phyloP scores from a whole-genome alignment of 2,888 invertebrate species.

The Aricia artaxerxes region DNA sequence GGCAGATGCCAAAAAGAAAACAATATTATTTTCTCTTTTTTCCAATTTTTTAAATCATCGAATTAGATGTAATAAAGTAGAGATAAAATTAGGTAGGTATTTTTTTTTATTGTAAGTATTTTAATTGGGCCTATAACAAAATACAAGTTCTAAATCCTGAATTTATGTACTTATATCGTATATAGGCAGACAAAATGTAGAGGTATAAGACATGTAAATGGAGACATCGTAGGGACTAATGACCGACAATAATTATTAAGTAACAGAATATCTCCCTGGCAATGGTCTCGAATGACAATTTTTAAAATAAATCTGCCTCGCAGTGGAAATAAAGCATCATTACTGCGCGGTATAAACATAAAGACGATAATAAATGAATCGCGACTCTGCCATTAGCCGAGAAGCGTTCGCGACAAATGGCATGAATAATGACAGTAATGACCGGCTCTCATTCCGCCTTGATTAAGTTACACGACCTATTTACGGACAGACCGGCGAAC shows the following conservation, averaged over 20 bases:
- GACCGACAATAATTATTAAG: neutral
- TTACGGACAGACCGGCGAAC: neutral
- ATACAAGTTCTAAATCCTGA: neutral
- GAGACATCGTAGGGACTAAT: neutral
- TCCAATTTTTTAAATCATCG: neutral
- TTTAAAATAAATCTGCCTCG: conserved; percentile 1
- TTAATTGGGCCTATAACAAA: neutral
- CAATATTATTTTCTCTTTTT: neutral
- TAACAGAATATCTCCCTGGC: neutral
- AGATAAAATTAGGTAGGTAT: too few species aligned
- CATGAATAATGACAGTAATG: conserved; percentile 36
- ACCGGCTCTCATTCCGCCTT: conserved; percentile 36
- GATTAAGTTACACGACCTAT: conserved; percentile 35
- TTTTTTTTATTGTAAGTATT: too few species aligned
- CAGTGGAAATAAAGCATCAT: conserved; percentile 23
- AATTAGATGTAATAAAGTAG: too few species aligned
- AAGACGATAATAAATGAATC: conserved; percentile 35
- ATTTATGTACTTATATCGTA: neutral
- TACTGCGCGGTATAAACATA: conserved; percentile 20
- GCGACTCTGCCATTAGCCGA: conserved; percentile 31
- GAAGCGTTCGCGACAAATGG: conserved; percentile 34
- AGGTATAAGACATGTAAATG: too few species aligned
- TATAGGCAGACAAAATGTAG: too few species aligned
- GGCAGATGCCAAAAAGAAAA: neutral
- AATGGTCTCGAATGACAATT: neutral